Conservation (phyloP, 2,113 vertebrate species). For the Oreochromis spilurus region DNA sequence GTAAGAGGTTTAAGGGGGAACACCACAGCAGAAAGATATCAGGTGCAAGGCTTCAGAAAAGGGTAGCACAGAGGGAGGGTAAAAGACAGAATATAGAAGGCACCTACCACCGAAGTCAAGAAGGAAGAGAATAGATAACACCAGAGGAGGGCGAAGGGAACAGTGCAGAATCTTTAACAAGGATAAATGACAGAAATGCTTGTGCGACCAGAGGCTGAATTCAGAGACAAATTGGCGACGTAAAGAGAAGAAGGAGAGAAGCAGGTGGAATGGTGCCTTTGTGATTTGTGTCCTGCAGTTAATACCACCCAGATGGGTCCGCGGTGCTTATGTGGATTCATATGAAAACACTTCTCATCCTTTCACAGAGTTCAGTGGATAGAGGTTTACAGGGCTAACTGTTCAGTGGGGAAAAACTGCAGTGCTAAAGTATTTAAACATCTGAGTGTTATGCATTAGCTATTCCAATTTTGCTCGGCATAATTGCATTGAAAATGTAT, state of each 20-base stretch:
- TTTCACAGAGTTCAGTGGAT: not conserved
- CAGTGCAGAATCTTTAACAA: not conserved
- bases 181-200: not conserved
- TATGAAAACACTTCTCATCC: not conserved
- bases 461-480: not conserved
- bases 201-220: not conserved
- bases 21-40: not conserved
- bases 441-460: not conserved
- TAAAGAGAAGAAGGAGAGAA: not conserved
- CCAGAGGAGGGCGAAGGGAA: not conserved
- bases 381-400: not conserved
- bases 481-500: conserved; percentile 1
- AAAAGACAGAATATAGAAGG: conserved; percentile 1
- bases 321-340: not conserved
- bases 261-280: conserved; percentile 24
- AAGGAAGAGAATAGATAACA: not conserved
- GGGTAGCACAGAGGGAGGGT: not conserved
- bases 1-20: not conserved
- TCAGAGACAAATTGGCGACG: not conserved
- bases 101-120: not conserved
- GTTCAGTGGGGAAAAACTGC: not conserved
- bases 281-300: conserved; percentile 9
- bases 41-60: not conserved
- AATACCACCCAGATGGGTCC: conserved; percentile 11
- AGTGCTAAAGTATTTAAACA: not conserved